Evolutionary conservation across 2,888 invertebrate species (phyloP).

Genomic region (Cordilura impudica): DNA sequence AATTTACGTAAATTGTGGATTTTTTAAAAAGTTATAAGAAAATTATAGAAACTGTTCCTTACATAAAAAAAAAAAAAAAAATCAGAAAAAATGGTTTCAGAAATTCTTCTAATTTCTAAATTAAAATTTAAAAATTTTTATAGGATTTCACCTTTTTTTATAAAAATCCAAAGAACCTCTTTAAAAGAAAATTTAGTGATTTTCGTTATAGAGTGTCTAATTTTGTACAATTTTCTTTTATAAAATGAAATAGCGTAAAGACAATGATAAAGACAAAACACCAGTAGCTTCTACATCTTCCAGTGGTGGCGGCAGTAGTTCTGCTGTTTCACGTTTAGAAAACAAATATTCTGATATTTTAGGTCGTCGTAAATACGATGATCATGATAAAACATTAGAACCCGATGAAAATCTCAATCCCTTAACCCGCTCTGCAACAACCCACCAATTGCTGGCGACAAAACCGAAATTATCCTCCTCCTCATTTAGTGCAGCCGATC

Average conservation of each 20-base stretch:
- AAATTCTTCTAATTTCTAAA: background rate
- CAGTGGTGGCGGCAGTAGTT: conserved; percentile 70
- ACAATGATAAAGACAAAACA: conserved; percentile 76
- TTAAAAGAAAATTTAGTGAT: background rate
- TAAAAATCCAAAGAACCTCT: conserved; percentile 4
- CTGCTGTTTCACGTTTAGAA: conserved; percentile 84
- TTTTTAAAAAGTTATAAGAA: no score
- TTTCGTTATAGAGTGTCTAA: background rate
- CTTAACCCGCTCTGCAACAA: conserved; percentile 85
- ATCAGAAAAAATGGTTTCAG: background rate
- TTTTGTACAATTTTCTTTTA: conserved; percentile 1
- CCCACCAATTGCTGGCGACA: conserved; percentile 85
- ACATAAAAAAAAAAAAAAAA: background rate
- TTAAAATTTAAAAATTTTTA: background rate
- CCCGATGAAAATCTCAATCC: conserved; percentile 79
- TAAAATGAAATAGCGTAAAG: conserved; percentile 67
- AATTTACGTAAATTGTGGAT: no score
- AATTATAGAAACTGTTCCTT: no score
- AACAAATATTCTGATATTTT: conserved; percentile 88
- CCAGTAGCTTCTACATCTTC: conserved; percentile 67
- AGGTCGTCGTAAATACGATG: conserved; percentile 83
- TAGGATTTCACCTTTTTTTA: background rate
- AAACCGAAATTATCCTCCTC: conserved; percentile 79
- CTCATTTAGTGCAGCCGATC: conserved; percentile 79
- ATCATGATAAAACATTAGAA: conserved; percentile 85